These are phyloP conservation scores for Knipowitschia caucasica DNA, from an alignment of 2,797 vertebrate genomes.

Conservation along the genomic window DNA sequence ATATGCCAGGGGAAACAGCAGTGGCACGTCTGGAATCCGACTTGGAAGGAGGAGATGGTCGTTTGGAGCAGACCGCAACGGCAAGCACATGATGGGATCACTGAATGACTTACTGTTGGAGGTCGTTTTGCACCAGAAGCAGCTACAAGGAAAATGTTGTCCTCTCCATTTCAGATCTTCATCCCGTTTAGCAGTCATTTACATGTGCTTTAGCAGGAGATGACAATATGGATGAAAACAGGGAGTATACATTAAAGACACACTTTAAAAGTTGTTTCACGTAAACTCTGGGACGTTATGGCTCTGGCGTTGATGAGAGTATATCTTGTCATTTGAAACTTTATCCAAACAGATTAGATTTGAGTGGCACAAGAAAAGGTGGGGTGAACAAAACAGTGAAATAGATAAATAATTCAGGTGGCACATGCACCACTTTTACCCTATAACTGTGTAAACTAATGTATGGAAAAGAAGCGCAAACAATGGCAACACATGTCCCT, in stretches of 20 bases:
- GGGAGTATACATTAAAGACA: slow-evolving; percentile 64
- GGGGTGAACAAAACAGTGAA: too few species aligned
- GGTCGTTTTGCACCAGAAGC: slow-evolving; percentile 45
- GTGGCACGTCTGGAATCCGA: slow-evolving; percentile 67
- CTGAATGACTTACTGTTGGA: slow-evolving; percentile 66
- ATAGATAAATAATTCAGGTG: too few species aligned
- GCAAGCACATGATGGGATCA: slow-evolving; percentile 59
- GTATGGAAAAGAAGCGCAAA: background rate
- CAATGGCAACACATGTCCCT: too few species aligned
- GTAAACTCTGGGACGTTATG: too few species aligned
- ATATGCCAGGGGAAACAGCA: slow-evolving; percentile 66
- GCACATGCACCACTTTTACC: too few species aligned
- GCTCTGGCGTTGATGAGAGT: too few species aligned
- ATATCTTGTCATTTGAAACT: too few species aligned
- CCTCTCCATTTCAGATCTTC: slow-evolving; percentile 41
- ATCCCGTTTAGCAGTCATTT: slow-evolving; percentile 72
- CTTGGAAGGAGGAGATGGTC: slow-evolving; percentile 51
- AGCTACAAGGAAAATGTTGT: slow-evolving; percentile 21
- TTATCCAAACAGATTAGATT: too few species aligned
- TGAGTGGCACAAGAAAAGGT: too few species aligned
- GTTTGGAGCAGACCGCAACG: slow-evolving; percentile 57
- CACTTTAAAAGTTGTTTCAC: slow-evolving; percentile 40
- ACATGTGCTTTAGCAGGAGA: slow-evolving; percentile 40
- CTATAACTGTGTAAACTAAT: background rate
- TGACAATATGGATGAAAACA: slow-evolving; percentile 54